phyloP scores from a whole-genome alignment of 2,113 vertebrate genomes.

The Poecilia latipinna region DNA sequence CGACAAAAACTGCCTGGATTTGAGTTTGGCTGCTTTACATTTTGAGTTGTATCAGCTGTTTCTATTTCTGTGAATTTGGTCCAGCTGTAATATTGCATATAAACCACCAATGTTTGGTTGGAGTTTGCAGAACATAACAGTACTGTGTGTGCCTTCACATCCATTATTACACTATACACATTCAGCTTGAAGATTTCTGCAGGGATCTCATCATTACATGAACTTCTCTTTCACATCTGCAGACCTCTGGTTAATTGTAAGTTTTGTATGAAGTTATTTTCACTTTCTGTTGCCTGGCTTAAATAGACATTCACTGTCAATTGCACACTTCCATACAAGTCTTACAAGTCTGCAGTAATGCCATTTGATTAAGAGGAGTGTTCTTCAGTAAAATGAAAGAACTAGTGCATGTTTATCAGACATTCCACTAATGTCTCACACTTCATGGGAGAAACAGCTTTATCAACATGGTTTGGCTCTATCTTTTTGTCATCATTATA shows the following conservation, averaged over 20 bases:
- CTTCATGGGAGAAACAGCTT: background rate
- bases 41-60: slow-evolving; percentile 45
- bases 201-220: slow-evolving; percentile 43
- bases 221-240: too few species aligned
- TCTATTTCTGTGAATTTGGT: slow-evolving; percentile 14
- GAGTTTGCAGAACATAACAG: slow-evolving; percentile 26
- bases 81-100: background rate
- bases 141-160: slow-evolving; percentile 68
- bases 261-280: slow-evolving; percentile 16
- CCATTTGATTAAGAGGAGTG: background rate
- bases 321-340: background rate
- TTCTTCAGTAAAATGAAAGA: background rate
- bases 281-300: slow-evolving; percentile 18
- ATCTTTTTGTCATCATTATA: background rate
- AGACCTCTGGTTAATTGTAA: too few species aligned
- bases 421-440: slow-evolving; percentile 1
- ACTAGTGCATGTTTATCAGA: background rate
- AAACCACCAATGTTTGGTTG: background rate
- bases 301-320: slow-evolving; percentile 3
- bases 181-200: slow-evolving; percentile 38
- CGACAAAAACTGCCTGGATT: slow-evolving; percentile 38
- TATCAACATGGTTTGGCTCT: background rate
- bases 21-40: slow-evolving; percentile 16
- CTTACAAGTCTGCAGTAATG: too few species aligned
- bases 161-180: slow-evolving; percentile 28